phyloP scores from a whole-genome alignment of 2,113 vertebrate species.

The Ptychochromis oligacanthus region DNA sequence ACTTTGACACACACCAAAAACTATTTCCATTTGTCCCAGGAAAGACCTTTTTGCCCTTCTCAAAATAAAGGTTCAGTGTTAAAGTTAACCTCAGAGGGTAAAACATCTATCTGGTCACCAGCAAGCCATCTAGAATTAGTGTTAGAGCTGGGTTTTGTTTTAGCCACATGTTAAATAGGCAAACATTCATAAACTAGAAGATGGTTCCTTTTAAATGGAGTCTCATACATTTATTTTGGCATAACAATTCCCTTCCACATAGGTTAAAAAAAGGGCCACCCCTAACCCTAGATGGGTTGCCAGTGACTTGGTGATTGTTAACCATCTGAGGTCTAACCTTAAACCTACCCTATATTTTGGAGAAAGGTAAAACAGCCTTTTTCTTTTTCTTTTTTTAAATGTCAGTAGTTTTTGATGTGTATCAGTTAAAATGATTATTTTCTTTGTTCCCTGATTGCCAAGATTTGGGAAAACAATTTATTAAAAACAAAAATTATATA shows the following conservation, averaged over 20 bases:
- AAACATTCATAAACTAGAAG: neutral
- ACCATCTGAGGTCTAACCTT: neutral
- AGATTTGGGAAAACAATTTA: too few relatives aligned
- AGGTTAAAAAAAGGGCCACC: neutral
- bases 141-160: neutral
- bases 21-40: neutral
- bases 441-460: neutral
- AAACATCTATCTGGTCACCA: neutral
- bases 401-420: neutral
- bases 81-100: too few relatives aligned
- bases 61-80: neutral
- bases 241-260: neutral
- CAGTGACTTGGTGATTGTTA: neutral
- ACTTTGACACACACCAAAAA: neutral
- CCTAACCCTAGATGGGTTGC: neutral
- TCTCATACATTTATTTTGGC: neutral
- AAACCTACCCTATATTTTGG: neutral
- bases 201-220: neutral
- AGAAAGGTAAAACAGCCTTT: fast-evolving
- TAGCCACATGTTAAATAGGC: neutral
- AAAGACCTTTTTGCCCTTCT: neutral
- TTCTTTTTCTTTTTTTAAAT: neutral
- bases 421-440: neutral
- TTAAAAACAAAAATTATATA: neutral
- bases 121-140: neutral